These are phyloP conservation scores for Penaeus japonicus DNA, from an alignment of 1,140 invertebrate species.

Conservation along the genomic window DNA sequence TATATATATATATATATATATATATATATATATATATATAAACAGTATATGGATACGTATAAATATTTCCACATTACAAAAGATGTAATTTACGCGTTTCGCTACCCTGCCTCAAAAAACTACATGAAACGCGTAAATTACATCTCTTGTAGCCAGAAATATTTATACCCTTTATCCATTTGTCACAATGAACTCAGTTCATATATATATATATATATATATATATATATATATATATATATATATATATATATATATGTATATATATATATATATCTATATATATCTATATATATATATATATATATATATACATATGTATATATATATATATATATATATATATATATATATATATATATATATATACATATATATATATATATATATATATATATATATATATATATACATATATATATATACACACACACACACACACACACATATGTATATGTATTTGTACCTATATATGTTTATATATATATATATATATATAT, in stretches of 20 bases:
- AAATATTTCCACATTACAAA: background rate
- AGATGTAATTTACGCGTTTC: too few species aligned
- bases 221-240: background rate
- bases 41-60: background rate
- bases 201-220: background rate
- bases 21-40: background rate
- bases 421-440: background rate
- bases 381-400: background rate
- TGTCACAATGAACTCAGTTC: background rate
- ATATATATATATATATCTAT: slow-evolving; percentile 1
- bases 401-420: background rate
- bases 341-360: background rate
- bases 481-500: background rate
- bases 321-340: background rate
- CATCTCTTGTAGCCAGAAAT: background rate
- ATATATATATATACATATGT: background rate
- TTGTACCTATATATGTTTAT: background rate
- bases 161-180: background rate
- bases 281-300: background rate
- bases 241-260: slow-evolving; percentile 1
- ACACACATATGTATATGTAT: background rate
- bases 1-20: background rate
- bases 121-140: too few species aligned
- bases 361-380: background rate
- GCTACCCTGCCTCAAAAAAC: too few species aligned